A percentile compares a stretch with the other conserved stretches of the same genome.
Conservation (phyloP, 2,888 invertebrate species). For the Sipha maydis region DNA sequence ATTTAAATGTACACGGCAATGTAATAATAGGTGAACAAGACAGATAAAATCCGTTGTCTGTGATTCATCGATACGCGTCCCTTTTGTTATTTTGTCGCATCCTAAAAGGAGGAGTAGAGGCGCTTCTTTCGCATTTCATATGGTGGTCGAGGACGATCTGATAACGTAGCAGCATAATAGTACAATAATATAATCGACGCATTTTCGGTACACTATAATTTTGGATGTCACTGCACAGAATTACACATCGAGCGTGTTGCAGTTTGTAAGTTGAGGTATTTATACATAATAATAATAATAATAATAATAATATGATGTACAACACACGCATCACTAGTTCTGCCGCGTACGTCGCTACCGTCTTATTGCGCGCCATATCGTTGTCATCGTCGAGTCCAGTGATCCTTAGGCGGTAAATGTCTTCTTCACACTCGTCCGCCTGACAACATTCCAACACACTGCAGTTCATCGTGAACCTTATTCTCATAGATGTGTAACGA, state of each 20-base stretch:
- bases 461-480: neutral
- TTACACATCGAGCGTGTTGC: neutral
- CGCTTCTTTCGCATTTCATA: too few species aligned
- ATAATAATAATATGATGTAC: neutral
- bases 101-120: too few species aligned
- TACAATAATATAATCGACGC: neutral
- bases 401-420: constrained; percentile 33
- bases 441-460: constrained; percentile 30
- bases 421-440: constrained; percentile 5
- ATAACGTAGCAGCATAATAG: too few species aligned
- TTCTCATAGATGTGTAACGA: neutral
- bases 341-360: neutral
- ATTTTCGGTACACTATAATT: neutral
- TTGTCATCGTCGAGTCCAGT: constrained; percentile 25
- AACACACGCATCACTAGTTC: neutral
- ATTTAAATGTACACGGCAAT: too few species aligned
- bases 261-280: neutral
- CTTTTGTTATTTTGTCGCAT: too few species aligned
- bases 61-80: too few species aligned
- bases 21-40: too few species aligned
- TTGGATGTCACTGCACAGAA: neutral
- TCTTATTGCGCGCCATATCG: neutral
- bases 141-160: too few species aligned
- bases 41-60: too few species aligned
- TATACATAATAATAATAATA: neutral